Percentiles rank a stretch among this genome's conserved stretches.
Conservation (phyloP, 2,113 vertebrate species). For the Nestor notabilis region DNA sequence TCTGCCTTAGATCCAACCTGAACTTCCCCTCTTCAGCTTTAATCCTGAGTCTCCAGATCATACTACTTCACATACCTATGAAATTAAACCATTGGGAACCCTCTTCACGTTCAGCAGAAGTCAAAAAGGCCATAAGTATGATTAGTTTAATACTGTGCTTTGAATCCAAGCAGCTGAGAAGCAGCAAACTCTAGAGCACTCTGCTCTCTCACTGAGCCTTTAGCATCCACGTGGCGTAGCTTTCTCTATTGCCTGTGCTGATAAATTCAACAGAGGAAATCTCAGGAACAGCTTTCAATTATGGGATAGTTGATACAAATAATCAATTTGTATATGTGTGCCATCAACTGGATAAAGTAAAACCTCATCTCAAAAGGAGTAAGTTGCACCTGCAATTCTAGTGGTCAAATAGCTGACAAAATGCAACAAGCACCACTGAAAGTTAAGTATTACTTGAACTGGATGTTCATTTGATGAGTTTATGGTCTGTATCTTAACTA, state of each 20-base stretch:
- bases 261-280: neutral
- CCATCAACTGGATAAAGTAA: neutral
- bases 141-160: neutral
- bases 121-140: neutral
- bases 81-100: neutral
- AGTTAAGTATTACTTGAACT: neutral
- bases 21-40: neutral
- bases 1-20: neutral
- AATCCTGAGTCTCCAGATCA: neutral
- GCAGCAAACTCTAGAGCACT: neutral
- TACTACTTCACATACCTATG: neutral
- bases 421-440: neutral
- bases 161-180: neutral
- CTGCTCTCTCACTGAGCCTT: neutral
- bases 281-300: neutral
- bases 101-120: neutral
- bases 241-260: neutral
- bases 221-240: neutral
- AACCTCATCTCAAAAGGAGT: neutral
- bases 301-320: neutral
- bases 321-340: neutral
- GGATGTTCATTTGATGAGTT: neutral
- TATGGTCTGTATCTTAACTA: neutral
- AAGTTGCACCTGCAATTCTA: neutral
- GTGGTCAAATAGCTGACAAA: neutral